phyloP scores from a whole-genome alignment of 2,888 invertebrate genomes.

The Chrysodeixis includens region DNA sequence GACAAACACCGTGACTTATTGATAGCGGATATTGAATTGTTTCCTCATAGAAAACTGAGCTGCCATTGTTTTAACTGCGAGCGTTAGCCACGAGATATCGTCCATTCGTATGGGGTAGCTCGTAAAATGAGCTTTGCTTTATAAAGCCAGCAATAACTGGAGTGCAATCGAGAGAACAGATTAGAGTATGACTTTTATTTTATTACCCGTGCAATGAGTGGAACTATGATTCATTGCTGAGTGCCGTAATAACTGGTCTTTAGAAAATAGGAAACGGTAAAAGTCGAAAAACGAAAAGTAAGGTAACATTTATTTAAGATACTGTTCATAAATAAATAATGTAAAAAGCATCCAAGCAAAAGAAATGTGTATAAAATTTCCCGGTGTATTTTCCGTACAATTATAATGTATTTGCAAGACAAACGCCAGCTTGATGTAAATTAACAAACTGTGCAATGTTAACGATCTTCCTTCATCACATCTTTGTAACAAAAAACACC shows the following conservation, averaged over 20 bases:
- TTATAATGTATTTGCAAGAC: constrained; percentile 4
- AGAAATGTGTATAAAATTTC: background rate
- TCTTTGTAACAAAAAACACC: constrained; percentile 1
- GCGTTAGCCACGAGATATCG: background rate
- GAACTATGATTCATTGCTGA: background rate
- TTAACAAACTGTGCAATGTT: background rate
- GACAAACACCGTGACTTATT: constrained; percentile 18
- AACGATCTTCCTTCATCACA: background rate
- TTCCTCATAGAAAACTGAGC: constrained; percentile 1
- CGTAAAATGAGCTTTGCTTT: background rate
- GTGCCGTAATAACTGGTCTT: too few species aligned
- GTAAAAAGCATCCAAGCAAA: too few species aligned
- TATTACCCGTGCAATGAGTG: background rate
- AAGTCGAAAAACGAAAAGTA: too few species aligned
- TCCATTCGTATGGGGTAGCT: background rate
- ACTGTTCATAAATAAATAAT: too few species aligned
- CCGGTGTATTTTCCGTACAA: background rate
- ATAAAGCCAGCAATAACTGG: background rate
- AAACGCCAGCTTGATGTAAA: background rate
- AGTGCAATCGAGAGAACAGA: background rate
- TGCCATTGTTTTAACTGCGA: background rate
- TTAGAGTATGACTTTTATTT: background rate
- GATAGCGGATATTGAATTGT: constrained; percentile 13
- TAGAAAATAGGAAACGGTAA: too few species aligned
- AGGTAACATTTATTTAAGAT: too few species aligned